Percentiles rank a stretch among this genome's conserved stretches.
Conservation (phyloP, 2,113 vertebrate genomes). For the Cettia cetti region DNA sequence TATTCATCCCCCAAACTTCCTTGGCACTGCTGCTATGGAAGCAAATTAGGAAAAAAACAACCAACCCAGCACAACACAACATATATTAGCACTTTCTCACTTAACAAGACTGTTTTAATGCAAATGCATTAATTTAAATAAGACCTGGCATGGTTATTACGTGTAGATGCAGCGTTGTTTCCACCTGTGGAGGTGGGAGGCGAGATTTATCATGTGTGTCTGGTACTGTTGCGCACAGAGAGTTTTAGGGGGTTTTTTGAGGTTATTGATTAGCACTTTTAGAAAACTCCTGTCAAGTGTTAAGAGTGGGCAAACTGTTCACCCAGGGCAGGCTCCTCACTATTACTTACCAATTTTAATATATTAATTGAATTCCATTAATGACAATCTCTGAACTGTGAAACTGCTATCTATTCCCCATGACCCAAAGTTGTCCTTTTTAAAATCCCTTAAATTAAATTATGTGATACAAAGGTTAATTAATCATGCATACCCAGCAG, state of each 20-base stretch:
- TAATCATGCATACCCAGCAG: slow-evolving; percentile 26
- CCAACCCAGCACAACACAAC: background rate
- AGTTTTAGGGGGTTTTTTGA: background rate
- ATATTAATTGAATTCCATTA: slow-evolving; percentile 48
- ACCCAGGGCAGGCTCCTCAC: background rate
- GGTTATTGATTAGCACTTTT: background rate
- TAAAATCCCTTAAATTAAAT: slow-evolving; percentile 64
- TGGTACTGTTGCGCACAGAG: background rate
- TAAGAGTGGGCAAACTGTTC: background rate
- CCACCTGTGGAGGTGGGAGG: background rate
- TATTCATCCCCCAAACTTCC: background rate
- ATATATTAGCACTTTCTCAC: background rate
- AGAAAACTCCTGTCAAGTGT: background rate
- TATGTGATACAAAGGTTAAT: slow-evolving; percentile 53
- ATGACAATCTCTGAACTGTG: slow-evolving; percentile 9
- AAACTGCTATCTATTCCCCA: slow-evolving; percentile 19
- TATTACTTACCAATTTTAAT: slow-evolving; percentile 41
- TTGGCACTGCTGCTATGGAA: background rate
- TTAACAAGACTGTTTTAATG: background rate
- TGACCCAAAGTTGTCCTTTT: background rate
- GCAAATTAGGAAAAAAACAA: background rate
- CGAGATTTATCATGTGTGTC: accelerated
- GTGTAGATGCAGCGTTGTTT: background rate
- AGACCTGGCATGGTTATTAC: background rate
- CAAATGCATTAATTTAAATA: background rate